These are phyloP conservation scores for Anneissia japonica DNA, from an alignment of 35 echinoderm and acorn worm genomes.

Conservation along the genomic window DNA sequence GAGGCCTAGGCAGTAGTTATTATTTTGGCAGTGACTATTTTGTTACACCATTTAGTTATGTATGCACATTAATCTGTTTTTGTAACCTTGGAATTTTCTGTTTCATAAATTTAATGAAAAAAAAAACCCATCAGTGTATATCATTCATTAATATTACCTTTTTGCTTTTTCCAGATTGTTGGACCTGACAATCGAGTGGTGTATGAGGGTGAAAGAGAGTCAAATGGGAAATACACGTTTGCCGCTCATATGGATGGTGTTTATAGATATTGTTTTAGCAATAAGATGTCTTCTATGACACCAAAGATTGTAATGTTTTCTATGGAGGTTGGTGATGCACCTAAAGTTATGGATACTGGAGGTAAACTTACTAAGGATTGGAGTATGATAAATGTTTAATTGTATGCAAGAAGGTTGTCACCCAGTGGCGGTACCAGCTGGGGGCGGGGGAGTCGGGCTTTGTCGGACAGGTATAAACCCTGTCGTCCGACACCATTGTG, in stretches of 20 bases:
- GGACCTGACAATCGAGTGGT: conserved; percentile 83
- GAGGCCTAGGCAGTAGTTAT: too few species aligned
- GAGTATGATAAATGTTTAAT: too few species aligned
- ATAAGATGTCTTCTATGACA: conserved; percentile 97
- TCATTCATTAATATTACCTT: not conserved
- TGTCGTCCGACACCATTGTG: too few species aligned
- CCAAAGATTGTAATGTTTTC: conserved; percentile 99
- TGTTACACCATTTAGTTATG: not conserved
- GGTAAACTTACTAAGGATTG: too few species aligned
- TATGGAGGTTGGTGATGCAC: conserved; percentile 82
- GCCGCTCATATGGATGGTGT: conserved; percentile 80
- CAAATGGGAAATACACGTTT: conserved; percentile 98
- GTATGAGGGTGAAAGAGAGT: conserved; percentile 78
- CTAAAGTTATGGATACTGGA: conserved; percentile 84
- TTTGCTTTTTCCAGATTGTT: conserved; percentile 54
- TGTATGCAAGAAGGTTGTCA: too few species aligned
- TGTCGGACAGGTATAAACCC: too few species aligned
- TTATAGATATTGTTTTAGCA: conserved; percentile 94
- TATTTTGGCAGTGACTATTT: not conserved
- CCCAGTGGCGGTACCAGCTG: too few species aligned
- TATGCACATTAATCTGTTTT: not conserved
- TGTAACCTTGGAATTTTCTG: not conserved
- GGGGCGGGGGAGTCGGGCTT: too few species aligned
- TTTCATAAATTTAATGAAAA: not conserved
- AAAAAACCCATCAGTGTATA: not conserved